Evolutionary conservation across 2,888 invertebrate genomes (phyloP).

Genomic region (Lasioglossum oenotherae): DNA sequence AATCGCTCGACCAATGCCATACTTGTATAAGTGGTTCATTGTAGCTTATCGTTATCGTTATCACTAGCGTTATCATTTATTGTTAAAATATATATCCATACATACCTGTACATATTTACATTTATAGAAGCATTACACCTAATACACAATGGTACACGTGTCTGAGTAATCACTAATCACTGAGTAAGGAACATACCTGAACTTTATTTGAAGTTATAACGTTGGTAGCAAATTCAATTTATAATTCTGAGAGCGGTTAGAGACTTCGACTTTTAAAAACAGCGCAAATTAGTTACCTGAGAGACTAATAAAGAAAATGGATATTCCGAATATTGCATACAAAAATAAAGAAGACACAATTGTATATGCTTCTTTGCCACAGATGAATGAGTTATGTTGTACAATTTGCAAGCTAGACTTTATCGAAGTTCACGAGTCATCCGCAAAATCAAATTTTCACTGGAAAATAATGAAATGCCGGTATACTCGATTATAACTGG

Average conservation of each 20-base stretch:
- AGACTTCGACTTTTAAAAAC: background rate
- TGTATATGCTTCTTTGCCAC: constrained; percentile 58
- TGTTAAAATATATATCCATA: background rate
- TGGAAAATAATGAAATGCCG: constrained; percentile 80
- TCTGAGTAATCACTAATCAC: too few species aligned
- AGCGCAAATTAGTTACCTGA: background rate
- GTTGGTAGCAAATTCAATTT: constrained; percentile 7
- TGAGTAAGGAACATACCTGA: too few species aligned
- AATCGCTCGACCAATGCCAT: too few species aligned
- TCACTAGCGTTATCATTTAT: background rate
- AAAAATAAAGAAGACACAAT: constrained; percentile 15
- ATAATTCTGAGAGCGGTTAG: constrained; percentile 16
- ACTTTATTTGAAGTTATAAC: background rate
- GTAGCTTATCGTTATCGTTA: background rate
- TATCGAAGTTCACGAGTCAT: constrained; percentile 70
- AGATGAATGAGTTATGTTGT: constrained; percentile 69
- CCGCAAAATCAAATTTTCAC: constrained; percentile 76
- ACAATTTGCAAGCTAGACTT: constrained; percentile 72
- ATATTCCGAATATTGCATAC: background rate
- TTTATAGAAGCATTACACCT: too few species aligned
- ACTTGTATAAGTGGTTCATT: background rate
- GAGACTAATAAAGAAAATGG: constrained; percentile 32
- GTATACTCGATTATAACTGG: constrained; percentile 56
- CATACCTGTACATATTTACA: too few species aligned
- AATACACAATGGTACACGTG: too few species aligned